A percentile compares a stretch with the other conserved stretches of the same genome.
phyloP scores from a whole-genome alignment of 2,888 invertebrate species.

The Pristionchus exspectatus region DNA sequence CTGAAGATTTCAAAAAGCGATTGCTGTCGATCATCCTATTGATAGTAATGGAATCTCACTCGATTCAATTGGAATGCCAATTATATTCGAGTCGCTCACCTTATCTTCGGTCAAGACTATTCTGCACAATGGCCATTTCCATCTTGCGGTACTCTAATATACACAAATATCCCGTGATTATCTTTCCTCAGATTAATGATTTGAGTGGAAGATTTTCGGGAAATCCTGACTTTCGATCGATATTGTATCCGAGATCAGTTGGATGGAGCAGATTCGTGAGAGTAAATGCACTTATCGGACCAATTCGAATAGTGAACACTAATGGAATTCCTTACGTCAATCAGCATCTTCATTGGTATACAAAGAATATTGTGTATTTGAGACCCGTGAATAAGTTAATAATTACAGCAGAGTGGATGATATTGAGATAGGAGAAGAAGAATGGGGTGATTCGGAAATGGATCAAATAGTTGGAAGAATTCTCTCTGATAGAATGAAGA shows the following conservation, averaged over 20 bases:
- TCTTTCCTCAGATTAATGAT: neutral
- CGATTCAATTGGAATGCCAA: neutral
- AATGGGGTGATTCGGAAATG: neutral
- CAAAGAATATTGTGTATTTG: neutral
- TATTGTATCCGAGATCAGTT: neutral
- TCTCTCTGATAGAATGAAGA: neutral
- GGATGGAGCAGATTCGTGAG: neutral
- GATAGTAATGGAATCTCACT: neutral
- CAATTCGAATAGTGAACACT: neutral
- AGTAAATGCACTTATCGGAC: neutral
- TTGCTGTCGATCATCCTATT: neutral
- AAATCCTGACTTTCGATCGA: neutral
- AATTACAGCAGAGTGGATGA: slow-evolving; percentile 3
- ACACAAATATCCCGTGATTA: neutral
- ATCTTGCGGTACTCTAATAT: neutral
- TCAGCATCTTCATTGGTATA: neutral
- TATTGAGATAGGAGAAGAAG: neutral
- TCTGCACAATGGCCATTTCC: neutral
- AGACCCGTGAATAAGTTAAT: neutral
- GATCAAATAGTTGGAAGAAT: neutral
- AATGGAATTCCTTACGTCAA: slow-evolving; percentile 4
- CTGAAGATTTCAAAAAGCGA: neutral
- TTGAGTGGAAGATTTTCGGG: neutral
- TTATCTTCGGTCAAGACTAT: neutral
- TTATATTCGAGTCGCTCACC: neutral